phyloP scores from a whole-genome alignment of 1,140 invertebrate genomes.

The Micrasema minimum region DNA sequence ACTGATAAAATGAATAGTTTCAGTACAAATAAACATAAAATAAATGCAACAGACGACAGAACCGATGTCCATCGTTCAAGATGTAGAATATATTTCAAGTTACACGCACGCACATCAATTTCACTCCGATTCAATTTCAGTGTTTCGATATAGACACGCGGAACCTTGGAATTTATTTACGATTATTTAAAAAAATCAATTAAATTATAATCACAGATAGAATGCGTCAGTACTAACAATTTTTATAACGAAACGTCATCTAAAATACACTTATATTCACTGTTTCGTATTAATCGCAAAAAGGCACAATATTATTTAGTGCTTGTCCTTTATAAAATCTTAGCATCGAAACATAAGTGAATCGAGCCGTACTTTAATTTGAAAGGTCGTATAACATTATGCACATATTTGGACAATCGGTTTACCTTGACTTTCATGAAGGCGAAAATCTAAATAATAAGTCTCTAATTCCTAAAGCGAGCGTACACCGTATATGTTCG shows the following conservation, averaged over 20 bases:
- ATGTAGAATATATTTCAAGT: background rate
- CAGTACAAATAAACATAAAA: too few species aligned
- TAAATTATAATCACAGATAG: too few species aligned
- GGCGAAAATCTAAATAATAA: slow-evolving; percentile 24
- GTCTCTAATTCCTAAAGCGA: too few species aligned
- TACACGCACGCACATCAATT: background rate
- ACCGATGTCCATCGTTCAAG: too few species aligned
- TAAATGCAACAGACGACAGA: background rate
- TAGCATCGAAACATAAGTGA: background rate
- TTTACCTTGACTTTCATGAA: slow-evolving; percentile 49
- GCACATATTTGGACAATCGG: slow-evolving; percentile 32
- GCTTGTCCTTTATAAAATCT: background rate
- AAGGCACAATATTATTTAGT: too few species aligned
- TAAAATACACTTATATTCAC: too few species aligned
- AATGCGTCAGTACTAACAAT: too few species aligned
- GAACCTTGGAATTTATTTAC: background rate
- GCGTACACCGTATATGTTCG: background rate
- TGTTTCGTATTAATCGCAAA: too few species aligned
- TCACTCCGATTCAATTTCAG: background rate
- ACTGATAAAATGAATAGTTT: too few species aligned
- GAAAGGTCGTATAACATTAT: slow-evolving; percentile 8
- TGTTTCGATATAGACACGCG: background rate
- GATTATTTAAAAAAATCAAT: too few species aligned
- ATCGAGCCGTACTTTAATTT: slow-evolving; percentile 4
- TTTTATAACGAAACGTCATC: too few species aligned